Percentiles rank a stretch among this genome's conserved stretches.
phyloP scores from a whole-genome alignment of 2,113 vertebrate genomes.

The Osmerus eperlanus region DNA sequence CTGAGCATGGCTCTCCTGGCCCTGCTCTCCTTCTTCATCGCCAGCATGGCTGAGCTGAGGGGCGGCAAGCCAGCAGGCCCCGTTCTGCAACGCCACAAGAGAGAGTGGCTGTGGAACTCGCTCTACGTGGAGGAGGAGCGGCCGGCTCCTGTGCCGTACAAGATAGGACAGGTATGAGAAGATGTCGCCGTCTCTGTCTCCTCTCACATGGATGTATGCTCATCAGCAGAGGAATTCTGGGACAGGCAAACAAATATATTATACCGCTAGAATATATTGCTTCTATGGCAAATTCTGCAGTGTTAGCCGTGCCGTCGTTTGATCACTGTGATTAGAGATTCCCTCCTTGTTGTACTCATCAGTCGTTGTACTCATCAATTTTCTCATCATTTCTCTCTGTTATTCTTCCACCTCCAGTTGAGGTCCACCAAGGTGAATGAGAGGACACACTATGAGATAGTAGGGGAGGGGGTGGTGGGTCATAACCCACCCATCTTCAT shows the following conservation, averaged over 20 bases:
- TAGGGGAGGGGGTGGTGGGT: slow-evolving; percentile 73
- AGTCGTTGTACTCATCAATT: not conserved
- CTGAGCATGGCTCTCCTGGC: slow-evolving; percentile 41
- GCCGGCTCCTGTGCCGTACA: slow-evolving; percentile 58
- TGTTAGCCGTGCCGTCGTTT: not conserved
- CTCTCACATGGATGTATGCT: too few relatives aligned
- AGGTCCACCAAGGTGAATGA: slow-evolving; percentile 64
- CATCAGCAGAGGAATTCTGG: too few relatives aligned
- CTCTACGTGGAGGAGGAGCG: slow-evolving; percentile 79
- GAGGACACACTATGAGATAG: slow-evolving; percentile 72
- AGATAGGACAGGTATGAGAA: slow-evolving; percentile 80
- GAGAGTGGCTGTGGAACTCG: slow-evolving; percentile 88
- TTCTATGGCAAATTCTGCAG: not conserved
- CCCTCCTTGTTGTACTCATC: too few relatives aligned
- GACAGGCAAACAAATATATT: too few relatives aligned
- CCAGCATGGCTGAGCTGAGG: not conserved
- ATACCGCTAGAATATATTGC: too few relatives aligned
- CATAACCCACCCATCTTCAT: slow-evolving; percentile 71
- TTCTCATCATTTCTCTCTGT: not conserved
- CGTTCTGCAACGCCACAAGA: slow-evolving; percentile 66
- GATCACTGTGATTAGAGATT: not conserved
- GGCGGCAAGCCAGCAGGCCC: not conserved
- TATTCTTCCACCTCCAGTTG: slow-evolving; percentile 69
- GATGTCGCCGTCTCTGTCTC: too few relatives aligned
- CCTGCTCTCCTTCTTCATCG: slow-evolving; percentile 7